These are phyloP conservation scores for Emberiza fucata DNA, from an alignment of 2,113 vertebrate species.

Conservation along the genomic window DNA sequence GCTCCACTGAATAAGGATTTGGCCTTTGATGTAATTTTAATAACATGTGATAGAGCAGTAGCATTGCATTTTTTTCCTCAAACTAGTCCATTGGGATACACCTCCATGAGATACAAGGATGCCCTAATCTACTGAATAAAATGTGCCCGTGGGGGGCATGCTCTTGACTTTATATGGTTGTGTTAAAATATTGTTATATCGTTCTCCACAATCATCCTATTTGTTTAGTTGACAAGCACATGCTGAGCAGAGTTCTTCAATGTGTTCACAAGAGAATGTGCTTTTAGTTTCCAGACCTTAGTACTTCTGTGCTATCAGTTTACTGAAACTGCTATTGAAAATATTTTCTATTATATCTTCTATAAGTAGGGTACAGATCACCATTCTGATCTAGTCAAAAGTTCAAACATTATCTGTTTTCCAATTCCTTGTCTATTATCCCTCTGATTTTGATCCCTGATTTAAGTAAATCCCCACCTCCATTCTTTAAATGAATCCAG, in stretches of 20 bases:
- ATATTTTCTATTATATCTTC: background rate
- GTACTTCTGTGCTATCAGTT: background rate
- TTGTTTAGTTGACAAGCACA: background rate
- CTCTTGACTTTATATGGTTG: background rate
- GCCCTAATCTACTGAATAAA: background rate
- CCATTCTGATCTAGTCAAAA: background rate
- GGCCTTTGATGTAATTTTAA: background rate
- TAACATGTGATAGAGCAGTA: background rate
- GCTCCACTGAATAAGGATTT: background rate
- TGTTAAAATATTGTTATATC: background rate
- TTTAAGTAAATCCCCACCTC: conserved; percentile 24
- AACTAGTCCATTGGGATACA: background rate
- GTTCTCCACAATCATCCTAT: background rate
- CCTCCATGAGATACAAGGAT: background rate
- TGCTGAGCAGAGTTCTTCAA: background rate
- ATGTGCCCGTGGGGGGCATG: background rate
- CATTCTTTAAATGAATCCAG: background rate
- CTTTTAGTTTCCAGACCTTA: background rate
- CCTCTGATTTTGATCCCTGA: background rate
- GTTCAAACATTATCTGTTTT: background rate
- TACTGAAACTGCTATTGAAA: background rate
- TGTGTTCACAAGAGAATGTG: background rate
- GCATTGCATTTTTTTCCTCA: background rate
- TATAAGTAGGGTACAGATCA: background rate
- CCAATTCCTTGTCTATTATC: background rate